These are phyloP conservation scores for Saturnia pavonia DNA, from an alignment of 2,888 invertebrate species.

Conservation along the genomic window DNA sequence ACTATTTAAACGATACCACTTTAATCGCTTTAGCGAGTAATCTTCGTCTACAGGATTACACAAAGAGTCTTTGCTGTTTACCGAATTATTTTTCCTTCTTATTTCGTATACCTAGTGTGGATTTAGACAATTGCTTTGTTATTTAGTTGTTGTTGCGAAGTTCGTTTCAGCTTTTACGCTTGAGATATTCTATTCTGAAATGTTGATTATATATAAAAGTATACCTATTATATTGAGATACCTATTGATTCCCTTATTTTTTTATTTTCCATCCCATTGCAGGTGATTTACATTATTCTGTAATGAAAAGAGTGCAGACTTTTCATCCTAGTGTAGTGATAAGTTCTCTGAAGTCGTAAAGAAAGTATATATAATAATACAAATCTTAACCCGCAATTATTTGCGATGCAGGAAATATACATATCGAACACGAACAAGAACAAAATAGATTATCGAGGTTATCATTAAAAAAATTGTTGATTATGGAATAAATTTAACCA, in stretches of 20 bases:
- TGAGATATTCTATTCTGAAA: background rate
- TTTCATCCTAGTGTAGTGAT: too few relatives aligned
- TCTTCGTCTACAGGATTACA: slow-evolving; percentile 2
- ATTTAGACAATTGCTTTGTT: background rate
- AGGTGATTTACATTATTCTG: too few relatives aligned
- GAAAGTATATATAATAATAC: too few relatives aligned
- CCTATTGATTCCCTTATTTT: background rate
- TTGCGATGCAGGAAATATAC: too few relatives aligned
- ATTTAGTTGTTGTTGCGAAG: background rate
- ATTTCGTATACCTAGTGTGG: background rate
- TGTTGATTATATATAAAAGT: background rate
- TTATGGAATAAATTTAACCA: too few relatives aligned
- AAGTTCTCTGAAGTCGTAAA: too few relatives aligned
- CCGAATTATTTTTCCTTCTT: slow-evolving; percentile 6
- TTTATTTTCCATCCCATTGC: background rate
- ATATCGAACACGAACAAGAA: too few relatives aligned
- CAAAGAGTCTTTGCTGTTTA: slow-evolving; percentile 2
- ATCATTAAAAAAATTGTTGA: too few relatives aligned
- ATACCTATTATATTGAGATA: background rate
- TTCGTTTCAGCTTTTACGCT: too few relatives aligned
- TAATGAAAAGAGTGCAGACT: too few relatives aligned
- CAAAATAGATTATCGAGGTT: too few relatives aligned
- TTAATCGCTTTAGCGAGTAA: background rate
- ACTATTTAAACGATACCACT: slow-evolving; percentile 2
- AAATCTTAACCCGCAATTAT: too few relatives aligned